Evolutionary conservation across 2,113 vertebrate species (phyloP).

Genomic region (Tichodroma muraria): DNA sequence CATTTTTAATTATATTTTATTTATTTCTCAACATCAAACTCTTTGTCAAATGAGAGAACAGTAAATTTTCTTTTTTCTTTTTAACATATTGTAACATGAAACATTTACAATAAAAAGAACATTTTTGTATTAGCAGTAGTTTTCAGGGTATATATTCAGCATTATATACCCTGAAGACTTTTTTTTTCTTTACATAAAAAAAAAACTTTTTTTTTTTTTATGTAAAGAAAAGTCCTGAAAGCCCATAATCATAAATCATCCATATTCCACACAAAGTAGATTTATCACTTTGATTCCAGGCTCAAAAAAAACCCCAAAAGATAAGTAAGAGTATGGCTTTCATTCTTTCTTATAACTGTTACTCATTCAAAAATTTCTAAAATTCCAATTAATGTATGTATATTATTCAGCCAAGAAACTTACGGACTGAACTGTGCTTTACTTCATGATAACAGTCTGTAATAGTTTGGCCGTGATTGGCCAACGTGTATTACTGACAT

Average conservation of each 20-base stretch:
- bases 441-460: neutral
- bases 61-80: neutral
- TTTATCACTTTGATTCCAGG: neutral
- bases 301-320: neutral
- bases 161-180: no score
- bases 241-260: neutral
- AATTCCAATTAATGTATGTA: neutral
- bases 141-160: neutral
- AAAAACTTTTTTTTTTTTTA: neutral
- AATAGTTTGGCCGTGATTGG: no score
- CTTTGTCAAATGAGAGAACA: neutral
- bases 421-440: neutral
- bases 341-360: no score
- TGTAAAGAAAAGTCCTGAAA: neutral
- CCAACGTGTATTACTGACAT: no score
- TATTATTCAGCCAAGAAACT: neutral
- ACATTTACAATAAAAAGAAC: neutral
- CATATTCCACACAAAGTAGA: neutral
- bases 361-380: neutral
- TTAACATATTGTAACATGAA: neutral
- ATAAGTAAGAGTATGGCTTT: neutral
- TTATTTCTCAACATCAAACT: neutral
- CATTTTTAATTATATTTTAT: neutral
- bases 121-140: neutral
- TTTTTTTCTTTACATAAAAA: neutral